Evolutionary conservation across 2,888 invertebrate species (phyloP), one percentile per base, ranked within the genome.

Genomic region (Habrosyne pyritoides): DNA sequence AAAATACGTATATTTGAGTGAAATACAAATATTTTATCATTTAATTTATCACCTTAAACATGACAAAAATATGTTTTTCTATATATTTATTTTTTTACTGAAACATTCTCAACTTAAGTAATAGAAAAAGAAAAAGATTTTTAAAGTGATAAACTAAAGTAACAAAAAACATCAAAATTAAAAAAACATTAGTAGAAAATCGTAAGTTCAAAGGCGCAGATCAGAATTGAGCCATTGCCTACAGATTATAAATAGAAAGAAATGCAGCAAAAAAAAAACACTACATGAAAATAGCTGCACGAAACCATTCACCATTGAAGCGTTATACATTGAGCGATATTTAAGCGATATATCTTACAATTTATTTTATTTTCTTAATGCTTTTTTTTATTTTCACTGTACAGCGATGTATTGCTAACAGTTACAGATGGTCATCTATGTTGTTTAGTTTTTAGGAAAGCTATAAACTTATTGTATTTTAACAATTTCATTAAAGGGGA

Each of bases 241-340:
- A 71, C 64, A 69, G 51, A 63, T 62, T 57, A 55, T 55, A 56
- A 60, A 66, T 28, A 28, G 18, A 49, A 49, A 24, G 14, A 46
- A 47, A 55, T 30, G 51, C 54, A 26, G 30, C 26, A 54, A 54
- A 52, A 42, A 46, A 47, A 22, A 14, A 28, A 28, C 26, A 26
- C 21, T 28, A 28, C 26, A 49, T 24, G 7, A 14, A 62, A 65
- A 68, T 65, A 71, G 69, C 59, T 71, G 71, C 71, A 72, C 63
- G 73, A 76, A 75, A 79, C 76, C 86, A 88, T 87, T 84, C 87
- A 83, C 81, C 82, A 71, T 69, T 65, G 64, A 87, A 86, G 86
- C 87, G 73, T 76, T 84, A 77, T 79, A 70, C 67, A 72, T 66
- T 72, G 73, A 78, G 79, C 80, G 72, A 66, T 66, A 42, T 42